A percentile compares a stretch with the other conserved stretches of the same genome.
phyloP scores from a whole-genome alignment of 2,113 vertebrate species.

The Malurus melanocephalus region DNA sequence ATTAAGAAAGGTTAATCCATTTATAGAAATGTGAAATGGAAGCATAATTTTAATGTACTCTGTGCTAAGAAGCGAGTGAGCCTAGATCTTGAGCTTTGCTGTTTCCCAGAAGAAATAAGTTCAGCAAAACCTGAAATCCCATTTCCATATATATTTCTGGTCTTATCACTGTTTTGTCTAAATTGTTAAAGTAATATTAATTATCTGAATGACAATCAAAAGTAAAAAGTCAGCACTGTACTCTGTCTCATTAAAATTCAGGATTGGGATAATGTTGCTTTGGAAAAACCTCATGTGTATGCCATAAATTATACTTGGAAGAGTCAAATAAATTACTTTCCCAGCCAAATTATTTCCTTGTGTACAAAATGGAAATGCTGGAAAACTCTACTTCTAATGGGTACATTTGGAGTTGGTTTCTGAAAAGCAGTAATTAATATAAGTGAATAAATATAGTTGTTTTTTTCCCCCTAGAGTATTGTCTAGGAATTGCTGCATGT shows the following conservation, averaged over 20 bases:
- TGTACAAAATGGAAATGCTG: not conserved
- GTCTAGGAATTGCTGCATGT: not conserved
- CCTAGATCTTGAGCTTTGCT: constrained; percentile 11
- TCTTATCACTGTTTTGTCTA: constrained; percentile 60
- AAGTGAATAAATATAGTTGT: not conserved
- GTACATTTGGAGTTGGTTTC: not conserved
- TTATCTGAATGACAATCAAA: constrained; percentile 43
- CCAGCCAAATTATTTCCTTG: constrained; percentile 35
- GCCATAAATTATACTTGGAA: constrained; percentile 45
- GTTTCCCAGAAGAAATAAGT: constrained; percentile 31
- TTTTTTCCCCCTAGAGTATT: not conserved
- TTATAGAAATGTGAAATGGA: constrained; percentile 22
- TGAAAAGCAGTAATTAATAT: constrained; percentile 24
- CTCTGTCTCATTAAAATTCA: constrained; percentile 53
- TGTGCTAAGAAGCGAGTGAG: not conserved
- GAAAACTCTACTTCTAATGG: not conserved
- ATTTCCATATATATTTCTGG: constrained; percentile 67
- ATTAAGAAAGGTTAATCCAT: constrained; percentile 22
- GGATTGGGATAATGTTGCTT: not conserved
- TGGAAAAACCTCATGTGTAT: constrained; percentile 37
- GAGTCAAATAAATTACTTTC: constrained; percentile 50
- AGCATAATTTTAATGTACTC: not conserved
- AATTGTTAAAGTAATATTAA: constrained; percentile 53
- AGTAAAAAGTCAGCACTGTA: constrained; percentile 36
- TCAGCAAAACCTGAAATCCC: constrained; percentile 29